Evolutionary conservation across 2,888 invertebrate genomes (phyloP), one percentile per base, ranked within the genome.

Genomic region (Carterocephalus palaemon): DNA sequence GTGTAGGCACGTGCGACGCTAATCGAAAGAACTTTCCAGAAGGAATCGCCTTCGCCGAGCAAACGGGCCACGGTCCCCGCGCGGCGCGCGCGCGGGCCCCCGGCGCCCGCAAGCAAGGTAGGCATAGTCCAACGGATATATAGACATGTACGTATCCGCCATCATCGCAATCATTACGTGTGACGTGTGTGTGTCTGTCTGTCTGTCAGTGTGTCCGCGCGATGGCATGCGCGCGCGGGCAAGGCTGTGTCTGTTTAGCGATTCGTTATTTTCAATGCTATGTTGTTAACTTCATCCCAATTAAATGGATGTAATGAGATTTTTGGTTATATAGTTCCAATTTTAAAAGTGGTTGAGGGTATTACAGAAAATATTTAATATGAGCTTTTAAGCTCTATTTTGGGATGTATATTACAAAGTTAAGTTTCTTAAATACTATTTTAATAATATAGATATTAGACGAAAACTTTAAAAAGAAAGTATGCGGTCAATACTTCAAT

Each of bases 51-150:
- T 49, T 62, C 79, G 54, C 79, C 82, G 42, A 66, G 63, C 57
- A 83, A 84, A 72, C 77, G 73, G 53, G 59, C 75, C 51, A 77
- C 81, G 48, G 60, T 72, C 41, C 66, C 75, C 51, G 78, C 82
- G 50, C 80, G 82, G 54, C 81, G 81, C 65, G 80, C 75, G 65
- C 75, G 31, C 81, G 22, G 24, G 34, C 28, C 42, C 22, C 15
- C 23, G 78, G 75, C 84, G 71, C 62, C 60, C 69, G 65, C 81
- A 65, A 79, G 82, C 85, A 88, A 88, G 88, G 88, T 88, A 88
- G 88, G 88, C 88, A 87, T 88, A 78, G 87, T 88, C 72, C 86
- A 79, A 71, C 85, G 88, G 88, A 88, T 88, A 73, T 88, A 88
- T 88, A 85, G 82, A 88, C 77, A 87, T 82, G 88, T 88, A 88